A percentile compares a stretch with the other conserved stretches of the same genome.
Conservation (phyloP, 2,113 vertebrate genomes). For the Brienomyrus brachyistius region DNA sequence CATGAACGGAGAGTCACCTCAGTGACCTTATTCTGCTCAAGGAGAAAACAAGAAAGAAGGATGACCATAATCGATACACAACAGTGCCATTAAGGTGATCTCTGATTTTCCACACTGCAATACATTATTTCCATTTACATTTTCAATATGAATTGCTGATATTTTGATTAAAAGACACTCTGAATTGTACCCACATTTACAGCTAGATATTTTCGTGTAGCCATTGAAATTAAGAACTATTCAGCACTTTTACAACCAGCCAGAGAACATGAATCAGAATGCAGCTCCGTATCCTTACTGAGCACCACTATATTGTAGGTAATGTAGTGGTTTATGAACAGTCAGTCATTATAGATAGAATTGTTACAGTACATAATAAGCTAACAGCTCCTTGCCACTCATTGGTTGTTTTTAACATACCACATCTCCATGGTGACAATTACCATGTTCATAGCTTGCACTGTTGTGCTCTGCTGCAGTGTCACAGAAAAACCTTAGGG, state of each 20-base stretch:
- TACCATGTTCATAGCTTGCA: background rate
- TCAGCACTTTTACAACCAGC: background rate
- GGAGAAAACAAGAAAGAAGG: background rate
- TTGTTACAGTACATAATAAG: too few species aligned
- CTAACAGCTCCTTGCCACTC: background rate
- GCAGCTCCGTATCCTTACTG: background rate
- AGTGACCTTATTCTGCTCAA: background rate
- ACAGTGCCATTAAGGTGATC: background rate
- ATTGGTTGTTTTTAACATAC: background rate
- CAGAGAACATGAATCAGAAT: background rate
- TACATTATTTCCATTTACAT: background rate
- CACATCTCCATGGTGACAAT: slow-evolving; percentile 3
- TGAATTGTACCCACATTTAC: background rate
- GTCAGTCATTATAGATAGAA: background rate
- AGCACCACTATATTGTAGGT: background rate
- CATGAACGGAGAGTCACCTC: background rate
- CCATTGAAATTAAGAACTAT: background rate
- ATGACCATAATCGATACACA: background rate
- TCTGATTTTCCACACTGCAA: background rate
- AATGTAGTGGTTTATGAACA: background rate
- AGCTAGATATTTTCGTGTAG: background rate
- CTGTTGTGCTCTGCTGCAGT: background rate
- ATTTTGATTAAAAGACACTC: background rate
- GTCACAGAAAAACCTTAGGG: background rate
- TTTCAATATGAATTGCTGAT: background rate